Conservation (phyloP, 2,888 invertebrate genomes). For the Hirtodrosophila cameraria region DNA sequence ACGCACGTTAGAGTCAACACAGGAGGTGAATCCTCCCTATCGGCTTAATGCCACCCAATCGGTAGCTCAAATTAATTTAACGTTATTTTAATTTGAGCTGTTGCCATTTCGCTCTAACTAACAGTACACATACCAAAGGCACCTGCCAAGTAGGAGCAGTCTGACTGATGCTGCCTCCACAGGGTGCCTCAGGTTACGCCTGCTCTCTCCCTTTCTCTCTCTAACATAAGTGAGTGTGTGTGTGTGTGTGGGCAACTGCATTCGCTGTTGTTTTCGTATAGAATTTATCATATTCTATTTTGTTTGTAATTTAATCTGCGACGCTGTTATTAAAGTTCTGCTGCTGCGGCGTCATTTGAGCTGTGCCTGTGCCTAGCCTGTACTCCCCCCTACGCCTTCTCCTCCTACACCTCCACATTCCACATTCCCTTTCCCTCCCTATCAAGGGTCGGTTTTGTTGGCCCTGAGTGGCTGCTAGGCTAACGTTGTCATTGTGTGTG, state of each 20-base stretch:
- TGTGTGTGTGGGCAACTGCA: constrained; percentile 36
- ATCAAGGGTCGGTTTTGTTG: constrained; percentile 24
- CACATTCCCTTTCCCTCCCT: not conserved
- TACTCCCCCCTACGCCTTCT: not conserved
- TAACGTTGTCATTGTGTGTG: constrained; percentile 41
- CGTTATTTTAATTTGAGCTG: constrained; percentile 76
- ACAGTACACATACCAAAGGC: constrained; percentile 14
- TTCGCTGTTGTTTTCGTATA: constrained; percentile 66
- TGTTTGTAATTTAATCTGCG: constrained; percentile 74
- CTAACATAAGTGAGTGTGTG: not conserved
- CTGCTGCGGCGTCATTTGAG: constrained; percentile 75
- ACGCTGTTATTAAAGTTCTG: constrained; percentile 79
- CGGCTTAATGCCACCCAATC: constrained; percentile 56
- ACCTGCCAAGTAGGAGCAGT: constrained; percentile 40
- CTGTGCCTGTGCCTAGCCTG: constrained; percentile 30
- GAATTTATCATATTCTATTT: constrained; percentile 80
- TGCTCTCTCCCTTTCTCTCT: constrained; percentile 8
- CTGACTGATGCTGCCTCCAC: constrained; percentile 48
- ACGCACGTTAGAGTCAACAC: constrained; percentile 5
- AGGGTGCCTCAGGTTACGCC: constrained; percentile 69
- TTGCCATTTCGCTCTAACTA: constrained; percentile 34
- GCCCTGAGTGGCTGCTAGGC: constrained; percentile 45
- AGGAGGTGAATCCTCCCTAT: not conserved
- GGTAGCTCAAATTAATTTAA: constrained; percentile 73
- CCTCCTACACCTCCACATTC: not conserved